phyloP scores from a whole-genome alignment of 2,888 invertebrate species.

The Rhagonycha fulva region DNA sequence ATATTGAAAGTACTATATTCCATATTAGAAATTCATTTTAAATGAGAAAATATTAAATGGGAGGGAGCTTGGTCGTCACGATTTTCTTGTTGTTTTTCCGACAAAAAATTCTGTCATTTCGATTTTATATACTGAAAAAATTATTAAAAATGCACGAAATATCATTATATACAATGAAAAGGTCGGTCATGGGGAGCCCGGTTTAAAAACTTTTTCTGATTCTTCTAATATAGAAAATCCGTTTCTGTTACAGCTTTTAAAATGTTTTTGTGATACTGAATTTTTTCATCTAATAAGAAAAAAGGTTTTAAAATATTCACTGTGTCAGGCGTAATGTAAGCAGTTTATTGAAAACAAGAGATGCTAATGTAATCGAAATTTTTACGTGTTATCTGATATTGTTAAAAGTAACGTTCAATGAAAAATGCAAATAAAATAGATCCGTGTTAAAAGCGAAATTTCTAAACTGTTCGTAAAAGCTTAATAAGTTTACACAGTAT shows the following conservation, averaged over 20 bases:
- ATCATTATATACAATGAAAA: no score
- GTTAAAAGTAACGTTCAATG: background rate
- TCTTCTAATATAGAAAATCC: background rate
- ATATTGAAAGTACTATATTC: background rate
- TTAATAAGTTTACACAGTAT: slow-evolving; percentile 28
- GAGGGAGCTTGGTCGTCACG: background rate
- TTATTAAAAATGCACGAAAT: no score
- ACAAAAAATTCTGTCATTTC: background rate
- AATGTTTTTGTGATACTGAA: background rate
- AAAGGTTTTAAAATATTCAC: background rate
- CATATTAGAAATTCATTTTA: background rate
- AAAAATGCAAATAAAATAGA: slow-evolving; percentile 2
- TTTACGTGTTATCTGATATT: background rate
- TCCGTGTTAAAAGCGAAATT: slow-evolving; percentile 26
- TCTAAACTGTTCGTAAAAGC: slow-evolving; percentile 24
- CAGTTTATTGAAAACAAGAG: background rate
- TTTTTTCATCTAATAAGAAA: background rate
- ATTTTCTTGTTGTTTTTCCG: background rate
- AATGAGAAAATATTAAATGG: background rate
- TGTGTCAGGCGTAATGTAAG: background rate
- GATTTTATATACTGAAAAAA: background rate
- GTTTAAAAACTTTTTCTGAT: background rate
- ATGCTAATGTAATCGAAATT: background rate
- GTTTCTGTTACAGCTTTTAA: background rate
- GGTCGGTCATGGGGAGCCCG: background rate